Conservation (phyloP, 2,888 invertebrate species). For the Venustoraphidia nigricollis region DNA sequence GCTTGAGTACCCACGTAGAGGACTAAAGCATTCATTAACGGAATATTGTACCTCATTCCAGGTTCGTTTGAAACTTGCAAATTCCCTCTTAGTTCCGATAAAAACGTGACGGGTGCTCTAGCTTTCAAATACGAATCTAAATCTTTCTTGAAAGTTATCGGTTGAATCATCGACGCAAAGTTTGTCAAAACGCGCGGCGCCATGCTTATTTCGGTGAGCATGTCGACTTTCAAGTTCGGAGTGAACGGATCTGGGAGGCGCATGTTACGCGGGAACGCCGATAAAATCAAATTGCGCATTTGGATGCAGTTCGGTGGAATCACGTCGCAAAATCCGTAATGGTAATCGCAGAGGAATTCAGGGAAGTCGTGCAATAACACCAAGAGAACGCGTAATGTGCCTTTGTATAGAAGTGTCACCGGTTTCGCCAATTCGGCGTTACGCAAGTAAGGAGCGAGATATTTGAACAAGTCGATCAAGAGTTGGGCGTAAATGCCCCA, state of each 20-base stretch:
- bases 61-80: constrained; percentile 79
- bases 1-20: constrained; percentile 96
- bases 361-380: constrained; percentile 98
- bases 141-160: constrained; percentile 83
- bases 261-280: constrained; percentile 97
- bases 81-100: constrained; percentile 81
- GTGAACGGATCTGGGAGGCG: constrained; percentile 97
- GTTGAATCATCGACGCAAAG: constrained; percentile 74
- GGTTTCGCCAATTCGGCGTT: constrained; percentile 94
- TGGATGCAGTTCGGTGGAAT: constrained; percentile 99
- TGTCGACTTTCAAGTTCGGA: constrained; percentile 87
- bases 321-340: constrained; percentile 97
- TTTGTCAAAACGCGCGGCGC: constrained; percentile 84
- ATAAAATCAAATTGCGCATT: constrained; percentile 94
- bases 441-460: constrained; percentile 88
- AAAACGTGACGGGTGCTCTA: constrained; percentile 86
- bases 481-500: constrained; percentile 97
- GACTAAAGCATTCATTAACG: constrained; percentile 92
- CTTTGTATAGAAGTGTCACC: constrained; percentile 88
- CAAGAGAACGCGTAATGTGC: constrained; percentile 83
- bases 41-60: constrained; percentile 87
- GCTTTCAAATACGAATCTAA: constrained; percentile 92
- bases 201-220: constrained; percentile 74
- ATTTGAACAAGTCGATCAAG: constrained; percentile 89
- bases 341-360: constrained; percentile 97